Evolutionary conservation across 2,797 vertebrate genomes (phyloP).

Genomic region (Halcyon smyrnensis): DNA sequence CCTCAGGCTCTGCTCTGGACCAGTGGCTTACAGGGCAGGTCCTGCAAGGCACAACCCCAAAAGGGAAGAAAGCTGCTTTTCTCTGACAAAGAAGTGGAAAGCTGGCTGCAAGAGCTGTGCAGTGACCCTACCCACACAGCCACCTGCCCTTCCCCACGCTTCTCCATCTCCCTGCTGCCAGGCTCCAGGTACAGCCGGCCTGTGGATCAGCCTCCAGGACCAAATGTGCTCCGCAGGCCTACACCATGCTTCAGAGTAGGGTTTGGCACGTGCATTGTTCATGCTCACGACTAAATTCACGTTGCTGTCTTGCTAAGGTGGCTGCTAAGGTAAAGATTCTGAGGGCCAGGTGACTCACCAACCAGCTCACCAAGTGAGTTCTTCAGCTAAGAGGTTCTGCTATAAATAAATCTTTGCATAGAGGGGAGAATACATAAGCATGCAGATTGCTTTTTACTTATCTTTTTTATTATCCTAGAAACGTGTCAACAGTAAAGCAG

Average conservation of each 20-base stretch:
- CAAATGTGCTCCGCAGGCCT: not conserved
- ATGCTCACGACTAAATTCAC: not conserved
- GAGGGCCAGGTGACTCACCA: not conserved
- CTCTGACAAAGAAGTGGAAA: not conserved
- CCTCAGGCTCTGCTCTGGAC: not conserved
- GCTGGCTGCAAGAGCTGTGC: not conserved
- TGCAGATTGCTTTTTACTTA: not conserved
- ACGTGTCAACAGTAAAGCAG: not conserved
- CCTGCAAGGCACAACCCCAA: not conserved
- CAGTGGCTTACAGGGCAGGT: not conserved
- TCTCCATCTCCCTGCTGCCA: not conserved
- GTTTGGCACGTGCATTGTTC: rapidly evolving
- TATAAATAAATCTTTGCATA: not conserved
- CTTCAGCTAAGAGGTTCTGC: not conserved
- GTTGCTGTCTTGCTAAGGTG: not conserved
- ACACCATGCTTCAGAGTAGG: rapidly evolving
- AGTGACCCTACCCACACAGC: rapidly evolving
- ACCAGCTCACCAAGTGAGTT: not conserved
- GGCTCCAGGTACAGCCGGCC: not conserved
- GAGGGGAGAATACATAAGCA: not conserved
- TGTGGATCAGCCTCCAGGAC: not conserved
- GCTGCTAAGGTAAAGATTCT: not conserved
- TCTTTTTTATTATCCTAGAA: not conserved
- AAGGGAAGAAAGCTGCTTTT: not conserved
- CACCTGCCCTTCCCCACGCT: not conserved